These are phyloP conservation scores for Drosophila meridiana DNA, from an alignment of 2,888 invertebrate species.

Conservation along the genomic window DNA sequence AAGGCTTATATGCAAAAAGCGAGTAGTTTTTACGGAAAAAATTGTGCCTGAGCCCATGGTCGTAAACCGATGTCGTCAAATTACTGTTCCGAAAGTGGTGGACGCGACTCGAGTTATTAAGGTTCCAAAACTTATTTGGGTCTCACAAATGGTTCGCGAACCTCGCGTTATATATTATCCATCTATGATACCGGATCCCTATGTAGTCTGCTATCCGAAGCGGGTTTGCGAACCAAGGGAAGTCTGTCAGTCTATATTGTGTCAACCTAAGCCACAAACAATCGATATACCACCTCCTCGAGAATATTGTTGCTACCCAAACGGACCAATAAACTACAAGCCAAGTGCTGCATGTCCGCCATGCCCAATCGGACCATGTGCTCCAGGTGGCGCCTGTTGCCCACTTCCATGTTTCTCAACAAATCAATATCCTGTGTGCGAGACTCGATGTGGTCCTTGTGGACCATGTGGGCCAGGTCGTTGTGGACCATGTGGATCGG, in stretches of 20 bases:
- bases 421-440: slow-evolving; percentile 50
- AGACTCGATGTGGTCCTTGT: slow-evolving; percentile 31
- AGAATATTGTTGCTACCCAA: slow-evolving; percentile 82
- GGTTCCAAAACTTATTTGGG: slow-evolving; percentile 30
- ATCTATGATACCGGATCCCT: slow-evolving; percentile 35
- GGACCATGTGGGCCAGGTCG: slow-evolving; percentile 17
- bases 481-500: slow-evolving; percentile 19
- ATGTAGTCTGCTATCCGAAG: slow-evolving; percentile 37
- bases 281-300: slow-evolving; percentile 81
- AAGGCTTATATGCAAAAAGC: slow-evolving; percentile 34
- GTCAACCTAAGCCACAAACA: slow-evolving; percentile 55
- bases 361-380: slow-evolving; percentile 51
- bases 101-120: slow-evolving; percentile 31
- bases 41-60: slow-evolving; percentile 80
- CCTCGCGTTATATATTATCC: slow-evolving; percentile 33
- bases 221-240: slow-evolving; percentile 29
- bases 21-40: slow-evolving; percentile 78
- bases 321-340: slow-evolving; percentile 79
- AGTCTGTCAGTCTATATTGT: slow-evolving; percentile 32
- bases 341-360: slow-evolving; percentile 34
- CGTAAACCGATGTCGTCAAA: slow-evolving; percentile 80
- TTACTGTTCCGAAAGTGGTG: slow-evolving; percentile 82
- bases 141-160: slow-evolving; percentile 38
- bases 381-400: slow-evolving; percentile 66
- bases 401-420: slow-evolving; percentile 60